A percentile compares a stretch with the other conserved stretches of the same genome.
Evolutionary conservation across 2,797 vertebrate species (phyloP).

Genomic region (Phoeniculus purpureus): DNA sequence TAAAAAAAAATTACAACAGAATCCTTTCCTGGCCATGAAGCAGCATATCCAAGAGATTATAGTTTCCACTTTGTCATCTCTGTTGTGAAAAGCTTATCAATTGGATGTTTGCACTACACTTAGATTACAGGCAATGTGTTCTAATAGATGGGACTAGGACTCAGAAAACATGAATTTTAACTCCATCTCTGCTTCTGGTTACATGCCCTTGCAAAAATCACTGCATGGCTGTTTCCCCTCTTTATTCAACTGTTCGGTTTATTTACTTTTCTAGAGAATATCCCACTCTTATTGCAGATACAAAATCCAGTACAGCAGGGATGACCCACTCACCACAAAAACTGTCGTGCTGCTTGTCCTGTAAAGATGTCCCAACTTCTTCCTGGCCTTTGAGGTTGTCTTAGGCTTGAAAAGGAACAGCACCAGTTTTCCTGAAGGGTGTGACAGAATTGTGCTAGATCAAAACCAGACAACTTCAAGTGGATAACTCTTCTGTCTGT

Average conservation of each 20-base stretch:
- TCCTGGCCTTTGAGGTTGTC: neutral
- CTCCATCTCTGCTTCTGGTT: neutral
- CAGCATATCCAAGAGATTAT: constrained; percentile 33
- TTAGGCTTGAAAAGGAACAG: neutral
- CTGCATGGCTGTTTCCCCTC: neutral
- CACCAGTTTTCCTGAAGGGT: neutral
- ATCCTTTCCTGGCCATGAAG: constrained; percentile 26
- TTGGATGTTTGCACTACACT: constrained; percentile 11
- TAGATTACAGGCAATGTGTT: constrained; percentile 3
- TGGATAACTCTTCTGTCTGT: neutral
- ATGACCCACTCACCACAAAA: neutral
- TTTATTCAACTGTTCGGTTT: neutral
- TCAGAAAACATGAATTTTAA: constrained; percentile 27
- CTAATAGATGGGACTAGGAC: neutral
- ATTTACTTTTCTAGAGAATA: neutral
- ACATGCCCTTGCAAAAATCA: neutral
- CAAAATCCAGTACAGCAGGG: neutral
- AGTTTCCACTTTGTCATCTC: constrained; percentile 32
- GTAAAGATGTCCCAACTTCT: neutral
- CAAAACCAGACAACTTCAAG: neutral
- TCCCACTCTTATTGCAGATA: fast-evolving
- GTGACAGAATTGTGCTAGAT: neutral
- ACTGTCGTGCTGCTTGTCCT: neutral
- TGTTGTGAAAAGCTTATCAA: constrained; percentile 52
- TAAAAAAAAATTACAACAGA: neutral